A percentile compares a stretch with the other conserved stretches of the same genome.
Evolutionary conservation across 37 sponge, comb jelly and placozoan species (phyloP).

Genomic region (Cliona cf. orientalis): DNA sequence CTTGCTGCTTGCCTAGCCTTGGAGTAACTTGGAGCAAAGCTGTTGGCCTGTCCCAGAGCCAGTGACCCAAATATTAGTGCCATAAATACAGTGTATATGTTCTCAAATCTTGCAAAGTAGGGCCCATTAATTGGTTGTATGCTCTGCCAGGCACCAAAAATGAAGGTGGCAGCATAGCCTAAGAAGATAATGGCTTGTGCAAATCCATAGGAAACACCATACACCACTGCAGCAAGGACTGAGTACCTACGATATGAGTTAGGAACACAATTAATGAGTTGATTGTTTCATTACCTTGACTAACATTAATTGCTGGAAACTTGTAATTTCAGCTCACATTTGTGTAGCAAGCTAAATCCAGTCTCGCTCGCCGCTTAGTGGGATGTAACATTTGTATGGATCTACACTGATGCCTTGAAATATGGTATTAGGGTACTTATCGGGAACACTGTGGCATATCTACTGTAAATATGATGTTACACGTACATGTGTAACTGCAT

Average conservation of each 20-base stretch:
- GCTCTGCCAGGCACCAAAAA: slow-evolving; percentile 78
- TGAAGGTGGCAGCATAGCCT: slow-evolving; percentile 61
- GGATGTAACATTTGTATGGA: too few species aligned
- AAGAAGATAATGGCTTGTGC: slow-evolving; percentile 60
- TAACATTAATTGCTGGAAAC: too few species aligned
- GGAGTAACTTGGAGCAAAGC: slow-evolving; percentile 66
- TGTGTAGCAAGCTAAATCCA: too few species aligned
- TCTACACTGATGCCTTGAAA: too few species aligned
- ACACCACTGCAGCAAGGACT: background rate
- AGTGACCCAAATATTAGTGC: slow-evolving; percentile 79
- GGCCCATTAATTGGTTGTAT: slow-evolving; percentile 25
- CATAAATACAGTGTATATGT: slow-evolving; percentile 51
- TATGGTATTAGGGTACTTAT: too few species aligned
- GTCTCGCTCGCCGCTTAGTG: too few species aligned
- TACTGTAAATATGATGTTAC: too few species aligned
- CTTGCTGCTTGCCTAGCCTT: slow-evolving; percentile 74
- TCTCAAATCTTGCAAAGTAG: slow-evolving; percentile 29
- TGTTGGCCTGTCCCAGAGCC: slow-evolving; percentile 60
- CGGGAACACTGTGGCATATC: too few species aligned
- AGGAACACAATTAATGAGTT: background rate
- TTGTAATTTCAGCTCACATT: too few species aligned
- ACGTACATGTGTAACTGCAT: slow-evolving; percentile 5
- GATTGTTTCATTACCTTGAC: too few species aligned
- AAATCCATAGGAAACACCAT: slow-evolving; percentile 70
- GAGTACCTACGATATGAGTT: slow-evolving; percentile 16